Percentiles rank a stretch among this genome's conserved stretches.
Conservation (phyloP, 2,113 vertebrate species). For the Azemiops feae region DNA sequence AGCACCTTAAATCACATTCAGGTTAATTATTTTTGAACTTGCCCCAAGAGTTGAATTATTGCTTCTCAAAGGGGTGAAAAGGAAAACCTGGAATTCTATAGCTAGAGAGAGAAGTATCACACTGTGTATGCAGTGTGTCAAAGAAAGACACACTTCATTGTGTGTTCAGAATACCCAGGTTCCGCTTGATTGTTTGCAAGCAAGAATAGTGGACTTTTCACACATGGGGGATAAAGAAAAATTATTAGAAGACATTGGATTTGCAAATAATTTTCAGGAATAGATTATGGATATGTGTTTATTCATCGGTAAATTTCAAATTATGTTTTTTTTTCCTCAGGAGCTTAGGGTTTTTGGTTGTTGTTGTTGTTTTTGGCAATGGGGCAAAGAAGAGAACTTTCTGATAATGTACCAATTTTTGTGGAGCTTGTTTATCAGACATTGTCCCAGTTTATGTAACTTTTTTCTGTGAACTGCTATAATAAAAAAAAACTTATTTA, state of each 20-base stretch:
- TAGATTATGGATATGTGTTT: neutral
- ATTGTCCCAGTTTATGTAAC: neutral
- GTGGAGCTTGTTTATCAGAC: neutral
- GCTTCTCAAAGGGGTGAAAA: neutral
- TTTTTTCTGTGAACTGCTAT: neutral
- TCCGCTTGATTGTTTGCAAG: neutral
- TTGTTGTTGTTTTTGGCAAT: neutral
- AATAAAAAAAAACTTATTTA: neutral
- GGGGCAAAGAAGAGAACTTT: neutral
- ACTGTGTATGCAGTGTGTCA: neutral
- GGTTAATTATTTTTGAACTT: conserved; percentile 24
- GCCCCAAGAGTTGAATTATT: neutral
- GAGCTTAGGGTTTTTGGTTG: neutral
- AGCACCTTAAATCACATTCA: conserved; percentile 7
- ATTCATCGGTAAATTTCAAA: neutral
- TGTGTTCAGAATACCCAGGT: neutral
- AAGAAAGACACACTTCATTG: neutral
- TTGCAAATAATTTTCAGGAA: neutral
- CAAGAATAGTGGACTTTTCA: neutral
- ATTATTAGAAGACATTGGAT: neutral
- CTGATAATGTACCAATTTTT: neutral
- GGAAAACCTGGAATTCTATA: neutral
- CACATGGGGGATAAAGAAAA: neutral
- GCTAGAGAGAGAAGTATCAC: neutral
- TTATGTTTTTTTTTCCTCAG: neutral